phyloP scores from a whole-genome alignment of 1,140 invertebrate genomes.

The Ceratina calcarata region DNA sequence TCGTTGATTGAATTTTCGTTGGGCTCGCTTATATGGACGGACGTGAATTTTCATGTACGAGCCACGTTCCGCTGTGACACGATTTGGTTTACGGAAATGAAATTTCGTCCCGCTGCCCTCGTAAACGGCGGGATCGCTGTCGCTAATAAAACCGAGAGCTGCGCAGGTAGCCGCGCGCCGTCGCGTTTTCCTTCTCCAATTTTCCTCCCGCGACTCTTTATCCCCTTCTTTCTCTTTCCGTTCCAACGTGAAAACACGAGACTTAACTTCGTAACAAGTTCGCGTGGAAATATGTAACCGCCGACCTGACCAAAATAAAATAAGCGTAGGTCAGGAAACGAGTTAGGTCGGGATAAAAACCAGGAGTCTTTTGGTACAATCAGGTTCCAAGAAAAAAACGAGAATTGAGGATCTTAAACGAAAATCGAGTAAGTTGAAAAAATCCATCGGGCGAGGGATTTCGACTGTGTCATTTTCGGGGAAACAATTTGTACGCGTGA shows the following conservation, averaged over 20 bases:
- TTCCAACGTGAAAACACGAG: background rate
- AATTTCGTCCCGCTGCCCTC: background rate
- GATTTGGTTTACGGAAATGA: background rate
- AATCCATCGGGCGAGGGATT: background rate
- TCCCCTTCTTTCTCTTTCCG: background rate
- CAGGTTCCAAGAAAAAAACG: no score
- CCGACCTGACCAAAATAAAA: background rate
- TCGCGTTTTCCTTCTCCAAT: background rate
- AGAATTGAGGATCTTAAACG: no score
- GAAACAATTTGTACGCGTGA: slow-evolving; percentile 16
- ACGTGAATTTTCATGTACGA: background rate
- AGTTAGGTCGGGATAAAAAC: no score
- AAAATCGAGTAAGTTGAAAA: background rate
- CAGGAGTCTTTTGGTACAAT: no score
- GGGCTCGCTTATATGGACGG: background rate
- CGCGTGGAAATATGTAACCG: background rate
- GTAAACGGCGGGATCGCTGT: slow-evolving; percentile 1
- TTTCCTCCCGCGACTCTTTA: no score
- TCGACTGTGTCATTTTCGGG: slow-evolving; percentile 2
- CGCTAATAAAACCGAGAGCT: slow-evolving; percentile 33
- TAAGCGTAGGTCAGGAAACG: background rate
- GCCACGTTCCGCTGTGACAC: background rate
- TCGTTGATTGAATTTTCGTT: no score
- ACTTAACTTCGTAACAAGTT: slow-evolving; percentile 4
- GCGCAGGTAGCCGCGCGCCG: background rate